Evolutionary conservation across 2,888 invertebrate genomes (phyloP).

Genomic region (Eupithecia insigniata): DNA sequence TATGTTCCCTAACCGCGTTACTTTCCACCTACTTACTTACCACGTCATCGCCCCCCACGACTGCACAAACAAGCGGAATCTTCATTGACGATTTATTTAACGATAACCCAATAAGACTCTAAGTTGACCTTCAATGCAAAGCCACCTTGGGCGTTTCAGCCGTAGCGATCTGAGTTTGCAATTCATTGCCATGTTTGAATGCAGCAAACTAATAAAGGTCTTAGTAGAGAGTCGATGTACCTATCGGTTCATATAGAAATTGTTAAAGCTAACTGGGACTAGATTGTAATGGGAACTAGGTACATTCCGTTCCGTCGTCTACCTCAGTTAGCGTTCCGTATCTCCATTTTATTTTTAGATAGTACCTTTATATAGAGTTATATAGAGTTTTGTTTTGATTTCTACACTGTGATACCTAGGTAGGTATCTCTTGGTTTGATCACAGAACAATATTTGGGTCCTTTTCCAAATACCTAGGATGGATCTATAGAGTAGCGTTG

Average conservation of each 20-base stretch:
- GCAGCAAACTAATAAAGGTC: background rate
- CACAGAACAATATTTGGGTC: background rate
- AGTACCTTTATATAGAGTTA: background rate
- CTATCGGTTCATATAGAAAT: background rate
- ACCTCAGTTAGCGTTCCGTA: background rate
- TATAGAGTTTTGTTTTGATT: too few species aligned
- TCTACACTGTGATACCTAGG: too few species aligned
- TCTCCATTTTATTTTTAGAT: constrained; percentile 2
- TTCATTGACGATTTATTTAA: background rate
- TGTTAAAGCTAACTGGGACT: background rate
- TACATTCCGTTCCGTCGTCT: constrained; percentile 28
- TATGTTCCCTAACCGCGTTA: too few species aligned
- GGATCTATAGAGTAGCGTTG: too few species aligned
- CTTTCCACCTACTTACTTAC: background rate
- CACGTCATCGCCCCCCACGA: background rate
- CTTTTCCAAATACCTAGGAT: too few species aligned
- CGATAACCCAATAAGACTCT: background rate
- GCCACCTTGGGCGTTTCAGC: background rate
- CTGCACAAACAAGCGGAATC: background rate
- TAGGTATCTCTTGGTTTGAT: background rate
- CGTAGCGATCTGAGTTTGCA: background rate
- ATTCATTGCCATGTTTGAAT: constrained; percentile 13
- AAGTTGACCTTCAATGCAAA: background rate
- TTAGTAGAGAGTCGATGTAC: constrained; percentile 10
- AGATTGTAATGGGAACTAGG: background rate